phyloP scores from a whole-genome alignment of 2,888 invertebrate genomes.

The Mythimna impura region DNA sequence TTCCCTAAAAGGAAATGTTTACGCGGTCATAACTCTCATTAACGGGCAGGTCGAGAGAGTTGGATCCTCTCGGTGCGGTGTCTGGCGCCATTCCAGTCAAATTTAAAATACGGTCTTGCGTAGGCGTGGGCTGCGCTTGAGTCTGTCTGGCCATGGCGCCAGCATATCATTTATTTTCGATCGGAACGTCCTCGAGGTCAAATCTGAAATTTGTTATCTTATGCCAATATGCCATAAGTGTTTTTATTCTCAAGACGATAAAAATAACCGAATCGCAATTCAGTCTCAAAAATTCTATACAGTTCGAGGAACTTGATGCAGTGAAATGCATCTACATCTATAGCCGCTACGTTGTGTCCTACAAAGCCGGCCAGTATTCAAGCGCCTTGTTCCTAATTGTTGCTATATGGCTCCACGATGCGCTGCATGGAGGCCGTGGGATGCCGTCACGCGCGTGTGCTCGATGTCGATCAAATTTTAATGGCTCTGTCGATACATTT shows the following conservation, averaged over 20 bases:
- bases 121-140: slow-evolving; percentile 70
- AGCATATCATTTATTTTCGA: slow-evolving; percentile 72
- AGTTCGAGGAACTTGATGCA: slow-evolving; percentile 4
- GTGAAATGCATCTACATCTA: slow-evolving; percentile 13
- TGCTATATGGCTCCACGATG: slow-evolving; percentile 62
- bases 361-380: slow-evolving; percentile 33
- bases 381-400: slow-evolving; percentile 56
- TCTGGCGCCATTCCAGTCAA: slow-evolving; percentile 81
- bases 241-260: slow-evolving; percentile 12
- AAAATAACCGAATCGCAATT: slow-evolving; percentile 9
- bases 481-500: slow-evolving; percentile 72
- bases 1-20: slow-evolving; percentile 80
- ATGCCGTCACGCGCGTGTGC: slow-evolving; percentile 76
- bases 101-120: slow-evolving; percentile 79
- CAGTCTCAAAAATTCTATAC: slow-evolving; percentile 4
- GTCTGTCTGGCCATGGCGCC: slow-evolving; percentile 66
- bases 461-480: slow-evolving; percentile 80
- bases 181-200: slow-evolving; percentile 71
- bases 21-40: slow-evolving; percentile 78
- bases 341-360: slow-evolving; percentile 29
- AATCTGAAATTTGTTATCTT: slow-evolving; percentile 58
- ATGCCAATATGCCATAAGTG: slow-evolving; percentile 29
- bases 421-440: slow-evolving; percentile 73
- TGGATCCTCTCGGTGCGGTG: slow-evolving; percentile 63
- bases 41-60: slow-evolving; percentile 64